phyloP scores from a whole-genome alignment of 2,113 vertebrate species.

The Ameiurus melas region DNA sequence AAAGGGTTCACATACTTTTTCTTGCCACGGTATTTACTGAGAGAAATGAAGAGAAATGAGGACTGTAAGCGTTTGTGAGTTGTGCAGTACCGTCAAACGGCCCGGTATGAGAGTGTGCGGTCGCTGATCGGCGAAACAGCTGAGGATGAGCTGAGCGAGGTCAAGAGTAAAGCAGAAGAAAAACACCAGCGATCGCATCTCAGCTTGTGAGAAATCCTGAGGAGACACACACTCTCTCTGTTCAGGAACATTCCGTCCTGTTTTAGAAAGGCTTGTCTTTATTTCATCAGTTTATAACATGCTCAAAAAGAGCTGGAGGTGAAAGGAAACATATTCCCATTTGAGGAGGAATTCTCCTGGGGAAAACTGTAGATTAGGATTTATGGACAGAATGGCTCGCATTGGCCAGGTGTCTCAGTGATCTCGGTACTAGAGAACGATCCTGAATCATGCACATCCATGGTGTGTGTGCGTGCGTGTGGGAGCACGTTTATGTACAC shows the following conservation, averaged over 20 bases:
- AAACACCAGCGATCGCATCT: slow-evolving; percentile 66
- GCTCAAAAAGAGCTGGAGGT: not conserved
- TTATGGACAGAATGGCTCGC: not conserved
- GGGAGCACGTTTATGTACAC: slow-evolving; percentile 14
- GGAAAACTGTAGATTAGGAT: not conserved
- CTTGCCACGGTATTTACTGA: not conserved
- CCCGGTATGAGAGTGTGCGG: slow-evolving; percentile 66
- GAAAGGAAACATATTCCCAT: not conserved
- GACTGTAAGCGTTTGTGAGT: not conserved
- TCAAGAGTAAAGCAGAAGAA: slow-evolving; percentile 74
- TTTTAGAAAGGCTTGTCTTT: not conserved
- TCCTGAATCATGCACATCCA: not conserved
- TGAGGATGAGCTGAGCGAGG: slow-evolving; percentile 73
- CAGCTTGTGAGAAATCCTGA: slow-evolving; percentile 72
- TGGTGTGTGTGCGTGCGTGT: not conserved
- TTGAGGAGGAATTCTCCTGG: not conserved
- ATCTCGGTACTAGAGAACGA: not conserved
- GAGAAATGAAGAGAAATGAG: not conserved
- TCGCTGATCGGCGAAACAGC: slow-evolving; percentile 77
- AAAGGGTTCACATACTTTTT: too few relatives aligned
- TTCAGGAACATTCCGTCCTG: not conserved
- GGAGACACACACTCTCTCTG: slow-evolving; percentile 4
- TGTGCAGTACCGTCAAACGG: slow-evolving; percentile 65
- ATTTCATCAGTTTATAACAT: not conserved
- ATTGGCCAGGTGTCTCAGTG: not conserved